Conservation (phyloP, 2,888 invertebrate genomes). For the Xanthia togata region DNA sequence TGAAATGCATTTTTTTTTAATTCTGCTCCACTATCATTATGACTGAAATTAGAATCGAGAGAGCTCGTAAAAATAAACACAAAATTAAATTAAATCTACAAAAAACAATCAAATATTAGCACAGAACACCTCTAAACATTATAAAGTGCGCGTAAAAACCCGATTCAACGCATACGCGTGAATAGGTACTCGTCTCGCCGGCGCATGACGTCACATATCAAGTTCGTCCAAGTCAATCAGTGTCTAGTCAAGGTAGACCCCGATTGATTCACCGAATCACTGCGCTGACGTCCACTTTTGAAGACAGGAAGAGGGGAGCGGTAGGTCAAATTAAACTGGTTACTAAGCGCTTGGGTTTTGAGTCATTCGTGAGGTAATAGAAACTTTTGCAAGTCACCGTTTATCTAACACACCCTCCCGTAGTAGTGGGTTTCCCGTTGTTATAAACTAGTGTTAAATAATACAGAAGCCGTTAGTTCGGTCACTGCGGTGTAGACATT, state of each 20-base stretch:
- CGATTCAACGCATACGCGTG: constrained; percentile 55
- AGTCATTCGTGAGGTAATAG: constrained; percentile 60
- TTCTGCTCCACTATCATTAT: neutral
- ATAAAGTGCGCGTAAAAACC: constrained; percentile 71
- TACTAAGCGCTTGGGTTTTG: constrained; percentile 14
- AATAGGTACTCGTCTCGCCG: constrained; percentile 55
- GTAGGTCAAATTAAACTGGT: constrained; percentile 33
- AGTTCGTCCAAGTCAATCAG: constrained; percentile 36
- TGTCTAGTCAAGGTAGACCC: constrained; percentile 62
- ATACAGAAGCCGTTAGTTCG: constrained; percentile 41
- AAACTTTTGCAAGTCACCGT: constrained; percentile 59
- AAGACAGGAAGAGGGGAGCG: neutral
- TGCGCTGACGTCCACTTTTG: neutral
- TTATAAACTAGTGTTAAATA: constrained; percentile 24
- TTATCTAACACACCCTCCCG: constrained; percentile 67
- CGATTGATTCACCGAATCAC: constrained; percentile 22
- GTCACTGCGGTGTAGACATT: constrained; percentile 40
- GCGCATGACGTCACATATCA: constrained; percentile 66
- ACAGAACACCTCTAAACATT: constrained; percentile 61
- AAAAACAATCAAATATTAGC: neutral
- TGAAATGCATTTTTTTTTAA: neutral
- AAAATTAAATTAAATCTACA: neutral
- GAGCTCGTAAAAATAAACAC: neutral
- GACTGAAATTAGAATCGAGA: neutral
- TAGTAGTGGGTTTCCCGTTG: constrained; percentile 46